Percentiles rank a stretch among this genome's conserved stretches.
Conservation (phyloP, 2,888 invertebrate species). For the Drymonia ruficornis region DNA sequence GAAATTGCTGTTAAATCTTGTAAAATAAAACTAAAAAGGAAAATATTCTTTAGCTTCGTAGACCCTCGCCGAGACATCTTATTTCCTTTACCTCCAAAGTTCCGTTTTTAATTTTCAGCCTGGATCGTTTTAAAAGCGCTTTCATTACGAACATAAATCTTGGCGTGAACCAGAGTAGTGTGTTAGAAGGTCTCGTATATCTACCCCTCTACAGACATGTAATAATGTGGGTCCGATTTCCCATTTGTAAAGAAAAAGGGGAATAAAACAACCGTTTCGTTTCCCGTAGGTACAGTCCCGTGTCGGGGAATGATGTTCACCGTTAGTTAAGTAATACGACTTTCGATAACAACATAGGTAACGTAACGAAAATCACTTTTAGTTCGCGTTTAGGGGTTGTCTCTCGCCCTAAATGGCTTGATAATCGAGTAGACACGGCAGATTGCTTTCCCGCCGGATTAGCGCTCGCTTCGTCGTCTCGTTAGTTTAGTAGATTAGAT, state of each 20-base stretch:
- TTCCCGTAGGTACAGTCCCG: slow-evolving; percentile 48
- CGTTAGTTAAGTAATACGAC: slow-evolving; percentile 33
- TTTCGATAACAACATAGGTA: slow-evolving; percentile 31
- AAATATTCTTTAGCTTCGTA: not conserved
- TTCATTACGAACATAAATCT: slow-evolving; percentile 35
- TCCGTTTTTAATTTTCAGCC: slow-evolving; percentile 28
- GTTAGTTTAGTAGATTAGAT: not conserved
- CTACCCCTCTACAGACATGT: slow-evolving; percentile 38
- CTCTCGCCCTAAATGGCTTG: slow-evolving; percentile 30
- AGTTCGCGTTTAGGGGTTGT: slow-evolving; percentile 43
- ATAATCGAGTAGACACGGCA: slow-evolving; percentile 47
- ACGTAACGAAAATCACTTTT: slow-evolving; percentile 42
- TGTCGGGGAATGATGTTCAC: slow-evolving; percentile 6
- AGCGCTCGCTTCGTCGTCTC: not conserved
- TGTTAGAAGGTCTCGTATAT: slow-evolving; percentile 26
- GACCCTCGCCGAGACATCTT: slow-evolving; percentile 1
- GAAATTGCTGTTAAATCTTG: too few relatives aligned
- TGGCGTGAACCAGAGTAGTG: slow-evolving; percentile 22
- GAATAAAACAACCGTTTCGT: slow-evolving; percentile 52
- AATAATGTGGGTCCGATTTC: slow-evolving; percentile 62
- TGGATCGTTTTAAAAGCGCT: slow-evolving; percentile 20
- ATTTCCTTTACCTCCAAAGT: slow-evolving; percentile 29
- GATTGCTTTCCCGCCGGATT: slow-evolving; percentile 41
- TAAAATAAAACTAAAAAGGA: too few relatives aligned
- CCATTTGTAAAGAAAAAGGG: slow-evolving; percentile 63